Evolutionary conservation across 2,888 invertebrate species (phyloP).

Genomic region (Phasia obesa): DNA sequence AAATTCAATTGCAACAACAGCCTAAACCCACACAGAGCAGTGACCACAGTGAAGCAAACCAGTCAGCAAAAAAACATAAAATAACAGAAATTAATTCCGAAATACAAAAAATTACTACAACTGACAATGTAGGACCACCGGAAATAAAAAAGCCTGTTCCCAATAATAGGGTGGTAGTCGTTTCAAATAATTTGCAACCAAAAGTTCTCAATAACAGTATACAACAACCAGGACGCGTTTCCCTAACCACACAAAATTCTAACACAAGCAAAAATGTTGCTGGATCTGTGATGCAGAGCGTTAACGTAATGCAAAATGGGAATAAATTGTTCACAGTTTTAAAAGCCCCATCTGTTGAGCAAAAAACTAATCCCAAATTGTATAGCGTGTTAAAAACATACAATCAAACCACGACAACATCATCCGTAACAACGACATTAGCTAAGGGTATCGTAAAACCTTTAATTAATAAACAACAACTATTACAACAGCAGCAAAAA

Average conservation of each 20-base stretch:
- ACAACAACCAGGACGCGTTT: constrained; percentile 57
- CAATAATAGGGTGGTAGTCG: constrained; percentile 76
- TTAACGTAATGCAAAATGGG: constrained; percentile 39
- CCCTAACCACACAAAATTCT: constrained; percentile 4
- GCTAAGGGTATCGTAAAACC: constrained; percentile 32
- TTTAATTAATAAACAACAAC: constrained; percentile 56
- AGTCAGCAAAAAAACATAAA: constrained; percentile 74
- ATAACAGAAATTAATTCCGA: constrained; percentile 78
- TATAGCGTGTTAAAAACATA: constrained; percentile 73
- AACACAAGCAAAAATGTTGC: constrained; percentile 33
- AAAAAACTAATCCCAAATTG: constrained; percentile 68
- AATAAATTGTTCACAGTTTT: constrained; percentile 63
- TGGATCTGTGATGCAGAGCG: constrained; percentile 60
- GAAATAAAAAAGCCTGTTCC: constrained; percentile 74
- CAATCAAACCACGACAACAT: constrained; percentile 20
- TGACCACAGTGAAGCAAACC: constrained; percentile 25
- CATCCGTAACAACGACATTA: constrained; percentile 44
- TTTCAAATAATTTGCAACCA: constrained; percentile 71
- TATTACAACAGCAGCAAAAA: constrained; percentile 55
- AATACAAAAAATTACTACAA: constrained; percentile 74
- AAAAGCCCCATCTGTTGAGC: constrained; percentile 72
- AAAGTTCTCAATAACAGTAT: constrained; percentile 56
- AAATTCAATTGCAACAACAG: constrained; percentile 32
- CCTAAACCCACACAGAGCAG: constrained; percentile 9
- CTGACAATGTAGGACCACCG: constrained; percentile 67